Conservation (phyloP, 2,888 invertebrate genomes). For the Latheticus oryzae region DNA sequence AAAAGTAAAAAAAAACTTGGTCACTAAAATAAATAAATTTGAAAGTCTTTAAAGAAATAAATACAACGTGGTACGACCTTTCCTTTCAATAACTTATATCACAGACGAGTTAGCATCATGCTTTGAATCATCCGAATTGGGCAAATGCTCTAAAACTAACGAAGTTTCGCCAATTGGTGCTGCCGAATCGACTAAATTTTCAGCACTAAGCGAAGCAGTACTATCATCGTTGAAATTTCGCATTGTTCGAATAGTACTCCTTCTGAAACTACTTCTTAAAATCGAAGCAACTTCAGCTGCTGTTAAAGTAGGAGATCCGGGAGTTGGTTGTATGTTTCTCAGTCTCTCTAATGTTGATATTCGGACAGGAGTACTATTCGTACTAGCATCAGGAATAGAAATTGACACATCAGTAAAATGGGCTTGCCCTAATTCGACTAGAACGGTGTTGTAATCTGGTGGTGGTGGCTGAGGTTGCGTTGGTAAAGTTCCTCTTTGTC, state of each 20-base stretch:
- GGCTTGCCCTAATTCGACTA: constrained; percentile 72
- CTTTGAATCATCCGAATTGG: constrained; percentile 53
- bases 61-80: background rate
- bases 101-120: constrained; percentile 59
- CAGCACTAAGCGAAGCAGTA: constrained; percentile 69
- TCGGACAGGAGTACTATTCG: constrained; percentile 36
- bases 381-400: constrained; percentile 45
- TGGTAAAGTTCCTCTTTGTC: constrained; percentile 45
- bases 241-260: constrained; percentile 63
- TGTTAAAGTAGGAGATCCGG: constrained; percentile 64
- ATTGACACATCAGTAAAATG: constrained; percentile 46
- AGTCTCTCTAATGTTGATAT: constrained; percentile 57
- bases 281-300: constrained; percentile 71
- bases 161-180: constrained; percentile 70
- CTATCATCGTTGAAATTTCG: constrained; percentile 57
- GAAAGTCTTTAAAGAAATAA: constrained; percentile 18
- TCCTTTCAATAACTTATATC: constrained; percentile 57
- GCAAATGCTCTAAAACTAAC: constrained; percentile 59
- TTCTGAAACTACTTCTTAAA: constrained; percentile 70
- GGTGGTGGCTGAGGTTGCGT: constrained; percentile 66
- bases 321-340: constrained; percentile 52
- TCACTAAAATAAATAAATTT: constrained; percentile 33
- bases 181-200: constrained; percentile 71
- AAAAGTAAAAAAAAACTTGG: constrained; percentile 45
- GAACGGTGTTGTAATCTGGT: constrained; percentile 73